Conservation (phyloP, 2,888 invertebrate species). For the Carabus problematicus region DNA sequence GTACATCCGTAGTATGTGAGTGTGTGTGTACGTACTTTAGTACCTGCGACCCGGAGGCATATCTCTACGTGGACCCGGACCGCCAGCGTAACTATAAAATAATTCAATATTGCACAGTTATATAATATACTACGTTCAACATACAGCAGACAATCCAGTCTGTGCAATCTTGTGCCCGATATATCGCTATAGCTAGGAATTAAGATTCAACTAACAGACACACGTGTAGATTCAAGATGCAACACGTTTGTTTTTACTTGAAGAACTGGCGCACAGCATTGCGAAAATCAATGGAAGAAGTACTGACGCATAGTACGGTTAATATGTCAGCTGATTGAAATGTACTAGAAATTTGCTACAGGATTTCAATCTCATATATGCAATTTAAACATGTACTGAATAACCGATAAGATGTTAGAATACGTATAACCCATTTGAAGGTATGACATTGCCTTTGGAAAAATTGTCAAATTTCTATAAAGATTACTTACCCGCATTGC, state of each 20-base stretch:
- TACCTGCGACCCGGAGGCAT: slow-evolving; percentile 61
- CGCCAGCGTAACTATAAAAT: slow-evolving; percentile 56
- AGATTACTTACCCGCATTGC: slow-evolving; percentile 52
- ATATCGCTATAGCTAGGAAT: background rate
- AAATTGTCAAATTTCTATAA: too few species aligned
- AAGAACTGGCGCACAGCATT: too few species aligned
- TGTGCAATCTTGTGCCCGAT: background rate
- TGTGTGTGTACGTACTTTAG: slow-evolving; percentile 51
- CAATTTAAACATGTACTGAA: background rate
- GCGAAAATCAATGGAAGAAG: too few species aligned
- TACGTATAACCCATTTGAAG: too few species aligned
- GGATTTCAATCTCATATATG: background rate
- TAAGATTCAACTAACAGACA: background rate
- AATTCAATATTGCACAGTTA: slow-evolving; percentile 28
- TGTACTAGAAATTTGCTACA: background rate
- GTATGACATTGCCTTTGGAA: too few species aligned
- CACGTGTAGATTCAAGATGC: too few species aligned
- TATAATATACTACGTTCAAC: background rate
- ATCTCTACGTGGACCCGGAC: slow-evolving; percentile 56
- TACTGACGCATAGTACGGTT: too few species aligned
- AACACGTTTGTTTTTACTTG: too few species aligned
- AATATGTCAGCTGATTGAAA: background rate
- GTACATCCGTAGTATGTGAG: too few species aligned
- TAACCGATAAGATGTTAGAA: too few species aligned
- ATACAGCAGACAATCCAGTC: background rate